Percentiles rank a stretch among this genome's conserved stretches.
phyloP scores from a whole-genome alignment of 1,140 invertebrate species.

The Lepidostoma basale region DNA sequence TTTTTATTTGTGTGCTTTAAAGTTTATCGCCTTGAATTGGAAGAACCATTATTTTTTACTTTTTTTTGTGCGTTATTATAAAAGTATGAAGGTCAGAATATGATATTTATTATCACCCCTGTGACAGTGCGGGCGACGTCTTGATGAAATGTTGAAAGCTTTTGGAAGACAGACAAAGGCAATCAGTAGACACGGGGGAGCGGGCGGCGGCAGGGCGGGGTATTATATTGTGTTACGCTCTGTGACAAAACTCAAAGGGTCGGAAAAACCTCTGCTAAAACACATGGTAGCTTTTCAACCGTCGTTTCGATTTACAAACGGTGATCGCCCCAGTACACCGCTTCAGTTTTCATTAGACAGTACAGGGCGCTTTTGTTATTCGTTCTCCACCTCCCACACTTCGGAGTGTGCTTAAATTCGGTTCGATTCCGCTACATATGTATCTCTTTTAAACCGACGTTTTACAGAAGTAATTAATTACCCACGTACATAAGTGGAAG shows the following conservation, averaged over 20 bases:
- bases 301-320: conserved; percentile 27
- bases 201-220: conserved; percentile 4
- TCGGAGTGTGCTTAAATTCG: neutral
- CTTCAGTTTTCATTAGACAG: conserved; percentile 18
- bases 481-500: too few species aligned
- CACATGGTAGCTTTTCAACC: conserved; percentile 40
- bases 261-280: conserved; percentile 39
- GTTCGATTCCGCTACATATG: neutral
- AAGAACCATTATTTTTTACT: too few species aligned
- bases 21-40: too few species aligned
- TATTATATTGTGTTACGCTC: conserved; percentile 43
- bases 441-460: too few species aligned
- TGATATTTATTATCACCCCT: conserved; percentile 23
- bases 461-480: too few species aligned
- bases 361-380: conserved; percentile 19
- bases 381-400: conserved; percentile 10
- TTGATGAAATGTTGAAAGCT: conserved; percentile 46
- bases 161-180: conserved; percentile 45
- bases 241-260: conserved; percentile 43
- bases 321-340: conserved; percentile 16
- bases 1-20: too few species aligned
- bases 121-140: conserved; percentile 28
- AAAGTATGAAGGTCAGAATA: conserved; percentile 6
- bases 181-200: conserved; percentile 36
- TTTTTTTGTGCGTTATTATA: too few species aligned